phyloP scores from a whole-genome alignment of 2,797 vertebrate species.

The Buphagus erythrorhynchus region DNA sequence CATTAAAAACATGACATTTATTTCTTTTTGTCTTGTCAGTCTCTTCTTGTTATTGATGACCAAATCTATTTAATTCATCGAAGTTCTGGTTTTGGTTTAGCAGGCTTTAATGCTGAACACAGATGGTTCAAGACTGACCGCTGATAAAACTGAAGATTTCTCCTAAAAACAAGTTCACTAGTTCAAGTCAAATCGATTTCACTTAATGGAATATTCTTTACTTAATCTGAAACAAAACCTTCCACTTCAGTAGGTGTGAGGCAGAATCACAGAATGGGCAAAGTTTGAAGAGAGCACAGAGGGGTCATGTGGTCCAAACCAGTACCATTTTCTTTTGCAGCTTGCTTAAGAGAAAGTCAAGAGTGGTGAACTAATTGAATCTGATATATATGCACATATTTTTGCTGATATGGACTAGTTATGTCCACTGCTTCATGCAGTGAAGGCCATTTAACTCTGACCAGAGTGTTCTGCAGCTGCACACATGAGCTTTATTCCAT shows the following conservation, averaged over 20 bases:
- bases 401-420: not conserved
- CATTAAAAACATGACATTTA: slow-evolving; percentile 58
- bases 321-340: not conserved
- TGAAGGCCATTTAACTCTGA: not conserved
- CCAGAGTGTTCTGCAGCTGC: not conserved
- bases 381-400: not conserved
- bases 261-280: not conserved
- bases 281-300: not conserved
- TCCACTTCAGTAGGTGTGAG: not conserved
- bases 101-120: not conserved
- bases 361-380: not conserved
- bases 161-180: not conserved
- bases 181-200: not conserved
- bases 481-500: fast-evolving
- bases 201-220: not conserved
- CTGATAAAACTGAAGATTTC: not conserved
- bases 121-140: not conserved
- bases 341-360: not conserved
- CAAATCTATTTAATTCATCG: not conserved
- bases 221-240: not conserved
- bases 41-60: not conserved
- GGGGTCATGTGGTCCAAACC: not conserved
- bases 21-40: not conserved
- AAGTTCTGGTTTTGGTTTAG: not conserved
- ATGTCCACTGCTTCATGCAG: not conserved